These are phyloP conservation scores for Acronicta alni DNA, from an alignment of 2,888 invertebrate species.

Conservation along the genomic window DNA sequence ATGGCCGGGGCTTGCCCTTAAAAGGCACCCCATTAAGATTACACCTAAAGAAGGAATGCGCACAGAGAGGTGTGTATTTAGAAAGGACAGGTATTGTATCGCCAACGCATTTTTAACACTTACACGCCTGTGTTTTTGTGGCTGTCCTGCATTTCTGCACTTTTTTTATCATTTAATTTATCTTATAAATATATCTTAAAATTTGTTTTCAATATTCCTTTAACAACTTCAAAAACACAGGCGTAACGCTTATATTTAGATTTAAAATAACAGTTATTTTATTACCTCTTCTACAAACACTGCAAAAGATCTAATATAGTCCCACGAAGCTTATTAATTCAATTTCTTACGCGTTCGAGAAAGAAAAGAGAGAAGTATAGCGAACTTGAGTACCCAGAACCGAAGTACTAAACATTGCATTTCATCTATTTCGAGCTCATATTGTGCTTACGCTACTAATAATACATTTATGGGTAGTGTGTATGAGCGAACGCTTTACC, in stretches of 20 bases:
- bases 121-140: slow-evolving; percentile 75
- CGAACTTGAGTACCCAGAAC: slow-evolving; percentile 49
- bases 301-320: slow-evolving; percentile 54
- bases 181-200: not conserved
- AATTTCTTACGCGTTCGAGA: slow-evolving; percentile 53
- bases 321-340: slow-evolving; percentile 70
- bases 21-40: slow-evolving; percentile 96
- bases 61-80: slow-evolving; percentile 96
- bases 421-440: slow-evolving; percentile 71
- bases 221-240: slow-evolving; percentile 70
- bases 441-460: slow-evolving; percentile 80
- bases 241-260: slow-evolving; percentile 73
- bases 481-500: slow-evolving; percentile 51
- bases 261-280: slow-evolving; percentile 47
- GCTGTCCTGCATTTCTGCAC: slow-evolving; percentile 45
- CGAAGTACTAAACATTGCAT: slow-evolving; percentile 69
- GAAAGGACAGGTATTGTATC: slow-evolving; percentile 90
- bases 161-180: slow-evolving; percentile 4
- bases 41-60: slow-evolving; percentile 97
- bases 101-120: slow-evolving; percentile 90
- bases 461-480: slow-evolving; percentile 66
- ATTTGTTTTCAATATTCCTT: not conserved
- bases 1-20: slow-evolving; percentile 93
- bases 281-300: slow-evolving; percentile 44
- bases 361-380: slow-evolving; percentile 44